Conservation (phyloP, 35 echinoderm and acorn worm genomes). For the Lytechinus variegatus region DNA sequence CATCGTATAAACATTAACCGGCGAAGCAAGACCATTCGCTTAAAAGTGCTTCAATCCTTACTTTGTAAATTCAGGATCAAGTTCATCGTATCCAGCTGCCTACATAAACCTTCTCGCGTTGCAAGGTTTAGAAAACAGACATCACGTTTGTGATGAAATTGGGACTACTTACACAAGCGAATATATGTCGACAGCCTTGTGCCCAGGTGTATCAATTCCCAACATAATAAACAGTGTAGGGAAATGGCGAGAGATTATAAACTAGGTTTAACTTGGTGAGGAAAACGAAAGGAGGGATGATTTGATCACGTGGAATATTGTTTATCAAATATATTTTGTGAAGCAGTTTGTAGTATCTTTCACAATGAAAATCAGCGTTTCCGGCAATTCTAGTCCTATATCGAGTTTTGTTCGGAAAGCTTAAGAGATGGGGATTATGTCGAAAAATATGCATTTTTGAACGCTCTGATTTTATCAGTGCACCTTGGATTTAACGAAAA, state of each 20-base stretch:
- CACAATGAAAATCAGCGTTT: no score
- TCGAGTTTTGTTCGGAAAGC: no score
- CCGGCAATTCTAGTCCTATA: no score
- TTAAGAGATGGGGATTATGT: no score
- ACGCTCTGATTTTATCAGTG: no score
- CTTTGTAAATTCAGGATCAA: neutral
- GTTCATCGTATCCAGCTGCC: neutral
- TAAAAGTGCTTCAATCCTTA: no score
- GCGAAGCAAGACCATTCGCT: neutral
- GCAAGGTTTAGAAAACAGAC: constrained; percentile 18
- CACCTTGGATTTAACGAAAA: no score
- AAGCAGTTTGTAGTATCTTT: neutral
- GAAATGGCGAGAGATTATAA: neutral
- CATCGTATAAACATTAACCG: neutral
- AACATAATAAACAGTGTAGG: neutral
- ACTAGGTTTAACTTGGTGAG: neutral
- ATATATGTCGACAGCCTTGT: neutral
- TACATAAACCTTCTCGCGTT: constrained; percentile 17
- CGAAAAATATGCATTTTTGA: no score
- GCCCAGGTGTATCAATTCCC: neutral
- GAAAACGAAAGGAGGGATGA: neutral
- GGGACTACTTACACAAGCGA: neutral
- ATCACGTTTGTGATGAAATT: neutral
- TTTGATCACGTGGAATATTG: neutral
- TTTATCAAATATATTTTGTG: neutral